phyloP scores from a whole-genome alignment of 2,797 vertebrate genomes.

The Tokudaia tokunoshimensis region DNA sequence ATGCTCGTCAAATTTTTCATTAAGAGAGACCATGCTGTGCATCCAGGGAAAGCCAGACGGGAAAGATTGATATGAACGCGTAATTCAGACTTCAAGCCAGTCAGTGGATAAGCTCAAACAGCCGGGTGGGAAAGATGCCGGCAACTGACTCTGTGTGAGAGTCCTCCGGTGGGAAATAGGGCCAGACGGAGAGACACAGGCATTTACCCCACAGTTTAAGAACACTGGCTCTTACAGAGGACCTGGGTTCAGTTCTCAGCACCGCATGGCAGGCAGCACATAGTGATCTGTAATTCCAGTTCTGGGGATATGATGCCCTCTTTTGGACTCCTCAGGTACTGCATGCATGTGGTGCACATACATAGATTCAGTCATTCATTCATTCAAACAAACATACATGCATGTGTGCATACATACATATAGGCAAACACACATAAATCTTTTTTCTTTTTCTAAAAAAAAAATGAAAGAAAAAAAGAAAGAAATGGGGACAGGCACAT shows the following conservation, averaged over 20 bases:
- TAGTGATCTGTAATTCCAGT: background rate
- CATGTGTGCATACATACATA: background rate
- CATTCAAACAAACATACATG: background rate
- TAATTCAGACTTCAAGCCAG: background rate
- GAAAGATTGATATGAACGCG: background rate
- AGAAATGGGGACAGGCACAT: background rate
- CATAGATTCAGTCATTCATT: background rate
- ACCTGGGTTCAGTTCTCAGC: background rate
- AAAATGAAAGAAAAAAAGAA: background rate
- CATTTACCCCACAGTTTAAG: background rate
- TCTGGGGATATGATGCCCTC: background rate
- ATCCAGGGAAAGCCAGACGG: background rate
- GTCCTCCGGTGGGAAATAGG: background rate
- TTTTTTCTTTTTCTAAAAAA: background rate
- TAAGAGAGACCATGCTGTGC: background rate
- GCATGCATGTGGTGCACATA: background rate
- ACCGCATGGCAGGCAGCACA: background rate
- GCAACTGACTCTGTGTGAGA: fast-evolving
- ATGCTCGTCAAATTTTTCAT: background rate
- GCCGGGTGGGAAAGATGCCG: fast-evolving
- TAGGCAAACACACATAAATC: background rate
- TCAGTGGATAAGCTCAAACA: background rate
- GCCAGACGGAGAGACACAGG: background rate
- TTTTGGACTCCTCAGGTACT: background rate
- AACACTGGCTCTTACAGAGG: background rate